Evolutionary conservation across 2,797 vertebrate genomes (phyloP).

Genomic region (Dallia pectoralis): DNA sequence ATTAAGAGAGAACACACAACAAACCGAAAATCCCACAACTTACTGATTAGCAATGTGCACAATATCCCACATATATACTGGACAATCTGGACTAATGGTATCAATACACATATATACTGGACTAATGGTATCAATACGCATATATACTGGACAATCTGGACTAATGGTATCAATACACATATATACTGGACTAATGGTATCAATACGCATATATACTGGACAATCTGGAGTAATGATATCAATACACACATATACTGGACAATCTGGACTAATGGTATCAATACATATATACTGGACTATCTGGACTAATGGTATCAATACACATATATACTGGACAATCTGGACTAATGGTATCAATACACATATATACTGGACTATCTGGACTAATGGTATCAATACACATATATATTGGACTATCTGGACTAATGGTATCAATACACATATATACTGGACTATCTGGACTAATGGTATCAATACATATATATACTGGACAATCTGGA

Average conservation of each 20-base stretch:
- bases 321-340: no score
- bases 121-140: constrained; percentile 42
- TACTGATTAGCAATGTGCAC: constrained; percentile 2
- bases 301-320: constrained; percentile 37
- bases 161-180: no score
- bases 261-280: no score
- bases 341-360: constrained; percentile 43
- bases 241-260: constrained; percentile 21
- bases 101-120: background rate
- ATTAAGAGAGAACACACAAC: constrained; percentile 29
- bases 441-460: no score
- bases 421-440: constrained; percentile 36
- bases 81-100: no score
- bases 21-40: constrained; percentile 19
- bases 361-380: constrained; percentile 1
- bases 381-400: no score
- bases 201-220: no score
- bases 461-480: background rate
- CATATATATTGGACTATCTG: no score
- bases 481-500: no score
- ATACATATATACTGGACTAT: no score
- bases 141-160: no score
- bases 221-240: constrained; percentile 44
- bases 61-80: constrained; percentile 11
- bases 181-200: constrained; percentile 38